Conservation (phyloP, 2,888 invertebrate species). For the Spialia ferax region DNA sequence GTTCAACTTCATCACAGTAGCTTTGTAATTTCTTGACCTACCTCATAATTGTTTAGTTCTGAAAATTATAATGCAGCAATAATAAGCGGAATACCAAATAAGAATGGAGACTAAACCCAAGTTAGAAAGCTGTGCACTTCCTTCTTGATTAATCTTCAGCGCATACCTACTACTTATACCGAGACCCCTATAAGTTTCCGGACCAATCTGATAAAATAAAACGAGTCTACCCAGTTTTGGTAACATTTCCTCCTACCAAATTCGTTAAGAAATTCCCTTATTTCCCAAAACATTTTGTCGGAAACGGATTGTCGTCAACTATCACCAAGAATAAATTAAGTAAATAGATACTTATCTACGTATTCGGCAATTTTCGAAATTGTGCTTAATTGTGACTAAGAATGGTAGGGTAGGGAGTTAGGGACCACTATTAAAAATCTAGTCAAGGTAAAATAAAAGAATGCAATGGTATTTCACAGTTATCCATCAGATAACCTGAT, state of each 20-base stretch:
- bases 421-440: no score
- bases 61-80: slow-evolving; percentile 60
- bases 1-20: slow-evolving; percentile 69
- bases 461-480: slow-evolving; percentile 74
- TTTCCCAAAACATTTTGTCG: background rate
- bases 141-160: slow-evolving; percentile 28
- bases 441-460: slow-evolving; percentile 66
- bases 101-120: slow-evolving; percentile 54
- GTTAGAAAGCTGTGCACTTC: slow-evolving; percentile 50
- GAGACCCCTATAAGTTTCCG: slow-evolving; percentile 58
- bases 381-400: background rate
- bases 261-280: no score
- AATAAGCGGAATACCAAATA: slow-evolving; percentile 56
- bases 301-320: background rate
- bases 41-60: slow-evolving; percentile 62
- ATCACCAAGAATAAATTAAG: background rate
- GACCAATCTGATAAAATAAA: slow-evolving; percentile 50
- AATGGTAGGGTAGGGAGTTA: no score
- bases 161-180: slow-evolving; percentile 50
- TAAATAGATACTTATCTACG: background rate
- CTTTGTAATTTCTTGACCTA: slow-evolving; percentile 62
- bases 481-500: slow-evolving; percentile 79
- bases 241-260: slow-evolving; percentile 47
- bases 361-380: background rate
- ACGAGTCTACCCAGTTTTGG: slow-evolving; percentile 59